phyloP scores from a whole-genome alignment of 2,797 vertebrate genomes.

The Xyrichtys novacula region DNA sequence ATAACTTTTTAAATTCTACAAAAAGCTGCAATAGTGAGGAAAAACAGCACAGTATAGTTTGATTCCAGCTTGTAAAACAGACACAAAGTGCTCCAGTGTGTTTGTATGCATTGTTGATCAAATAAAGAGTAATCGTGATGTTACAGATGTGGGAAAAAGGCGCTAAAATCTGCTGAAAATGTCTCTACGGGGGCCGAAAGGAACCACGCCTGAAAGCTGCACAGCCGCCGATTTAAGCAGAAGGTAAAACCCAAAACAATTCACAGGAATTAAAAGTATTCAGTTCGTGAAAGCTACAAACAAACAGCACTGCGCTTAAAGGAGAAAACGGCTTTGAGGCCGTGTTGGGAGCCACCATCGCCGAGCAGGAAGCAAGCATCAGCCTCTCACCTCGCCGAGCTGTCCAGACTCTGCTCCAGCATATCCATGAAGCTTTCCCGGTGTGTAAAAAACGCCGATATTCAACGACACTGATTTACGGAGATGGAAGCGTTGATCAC shows the following conservation, averaged over 20 bases:
- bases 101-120: neutral
- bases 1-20: neutral
- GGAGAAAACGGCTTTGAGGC: constrained; percentile 63
- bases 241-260: accelerated
- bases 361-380: constrained; percentile 69
- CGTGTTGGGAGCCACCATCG: constrained; percentile 68
- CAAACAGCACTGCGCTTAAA: constrained; percentile 18
- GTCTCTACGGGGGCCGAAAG: accelerated
- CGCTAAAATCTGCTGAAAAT: constrained; percentile 7
- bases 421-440: constrained; percentile 88
- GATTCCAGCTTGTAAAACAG: accelerated
- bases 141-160: constrained; percentile 11
- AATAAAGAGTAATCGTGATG: constrained; percentile 21
- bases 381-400: constrained; percentile 88
- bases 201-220: neutral
- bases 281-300: constrained; percentile 8
- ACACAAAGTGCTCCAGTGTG: neutral
- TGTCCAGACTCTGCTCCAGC: constrained; percentile 94
- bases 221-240: accelerated
- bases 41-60: neutral
- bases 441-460: constrained; percentile 75
- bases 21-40: neutral
- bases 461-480: constrained; percentile 82
- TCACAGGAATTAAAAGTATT: constrained; percentile 20
- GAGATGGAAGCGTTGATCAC: constrained; percentile 92